phyloP scores from a whole-genome alignment of 37 sponge, comb jelly and placozoan genomes.

The Ianthella basta region DNA sequence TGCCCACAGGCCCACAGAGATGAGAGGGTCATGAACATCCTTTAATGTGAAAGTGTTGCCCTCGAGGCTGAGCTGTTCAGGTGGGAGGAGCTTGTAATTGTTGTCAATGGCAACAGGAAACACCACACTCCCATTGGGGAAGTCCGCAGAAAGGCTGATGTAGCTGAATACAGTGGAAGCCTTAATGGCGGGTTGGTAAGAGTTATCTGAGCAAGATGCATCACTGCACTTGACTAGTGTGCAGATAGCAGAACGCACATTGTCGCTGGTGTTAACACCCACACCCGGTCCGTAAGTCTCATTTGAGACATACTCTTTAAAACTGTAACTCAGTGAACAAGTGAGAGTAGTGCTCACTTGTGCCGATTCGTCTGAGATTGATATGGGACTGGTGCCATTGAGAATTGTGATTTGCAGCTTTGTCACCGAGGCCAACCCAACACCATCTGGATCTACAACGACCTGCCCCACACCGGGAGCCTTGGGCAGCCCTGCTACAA shows the following conservation, averaged over 20 bases:
- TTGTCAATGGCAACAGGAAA: neutral
- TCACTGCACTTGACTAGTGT: neutral
- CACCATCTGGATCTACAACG: too few species aligned
- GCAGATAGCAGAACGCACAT: neutral
- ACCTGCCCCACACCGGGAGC: neutral
- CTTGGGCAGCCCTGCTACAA: neutral
- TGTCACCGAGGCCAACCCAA: neutral
- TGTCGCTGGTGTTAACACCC: neutral
- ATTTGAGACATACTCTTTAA: neutral
- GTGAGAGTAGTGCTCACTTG: neutral
- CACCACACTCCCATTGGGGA: neutral
- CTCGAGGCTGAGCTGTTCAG: too few species aligned
- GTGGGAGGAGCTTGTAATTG: neutral
- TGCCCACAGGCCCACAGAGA: conserved; percentile 18
- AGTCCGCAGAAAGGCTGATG: neutral
- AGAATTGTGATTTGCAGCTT: neutral
- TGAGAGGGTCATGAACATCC: conserved; percentile 8
- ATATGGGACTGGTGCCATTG: neutral
- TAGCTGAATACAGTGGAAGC: neutral
- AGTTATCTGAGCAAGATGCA: neutral
- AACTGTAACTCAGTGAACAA: neutral
- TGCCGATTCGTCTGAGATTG: neutral
- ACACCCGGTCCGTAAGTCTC: neutral
- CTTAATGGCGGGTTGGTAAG: neutral
- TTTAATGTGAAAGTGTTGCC: too few species aligned